These are phyloP conservation scores for Lutra lutra DNA, from an alignment of 2,797 vertebrate genomes.

Conservation along the genomic window DNA sequence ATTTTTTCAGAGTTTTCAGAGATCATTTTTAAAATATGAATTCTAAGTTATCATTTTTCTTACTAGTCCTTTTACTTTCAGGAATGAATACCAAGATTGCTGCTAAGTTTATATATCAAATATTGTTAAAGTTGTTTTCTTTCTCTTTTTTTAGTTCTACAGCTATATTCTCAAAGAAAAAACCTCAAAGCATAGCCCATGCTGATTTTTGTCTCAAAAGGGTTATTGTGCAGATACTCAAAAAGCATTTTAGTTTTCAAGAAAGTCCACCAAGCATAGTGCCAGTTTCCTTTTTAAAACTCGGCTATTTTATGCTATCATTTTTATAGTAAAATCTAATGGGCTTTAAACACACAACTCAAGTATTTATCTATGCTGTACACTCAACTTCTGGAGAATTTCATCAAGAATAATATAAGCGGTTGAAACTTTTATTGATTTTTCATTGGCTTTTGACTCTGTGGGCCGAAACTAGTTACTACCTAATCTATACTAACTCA, in stretches of 20 bases:
- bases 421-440: constrained; percentile 66
- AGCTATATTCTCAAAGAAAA: background rate
- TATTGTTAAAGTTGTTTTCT: background rate
- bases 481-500: constrained; percentile 61
- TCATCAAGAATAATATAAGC: constrained; percentile 45
- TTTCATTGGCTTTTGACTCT: constrained; percentile 71
- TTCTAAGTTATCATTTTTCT: background rate
- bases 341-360: background rate
- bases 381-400: constrained; percentile 56
- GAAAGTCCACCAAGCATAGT: background rate
- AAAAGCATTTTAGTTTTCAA: background rate
- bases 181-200: background rate
- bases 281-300: background rate
- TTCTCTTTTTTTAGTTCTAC: background rate
- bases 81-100: background rate
- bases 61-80: background rate
- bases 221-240: background rate
- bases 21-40: background rate
- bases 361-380: constrained; percentile 16
- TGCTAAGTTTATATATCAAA: background rate
- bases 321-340: background rate
- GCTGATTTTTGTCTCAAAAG: background rate
- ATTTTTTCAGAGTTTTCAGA: background rate
- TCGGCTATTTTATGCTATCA: background rate
- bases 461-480: constrained; percentile 63